Evolutionary conservation across 2,113 vertebrate genomes (phyloP), one percentile per base, ranked within the genome.

Genomic region (Elachura formosa): DNA sequence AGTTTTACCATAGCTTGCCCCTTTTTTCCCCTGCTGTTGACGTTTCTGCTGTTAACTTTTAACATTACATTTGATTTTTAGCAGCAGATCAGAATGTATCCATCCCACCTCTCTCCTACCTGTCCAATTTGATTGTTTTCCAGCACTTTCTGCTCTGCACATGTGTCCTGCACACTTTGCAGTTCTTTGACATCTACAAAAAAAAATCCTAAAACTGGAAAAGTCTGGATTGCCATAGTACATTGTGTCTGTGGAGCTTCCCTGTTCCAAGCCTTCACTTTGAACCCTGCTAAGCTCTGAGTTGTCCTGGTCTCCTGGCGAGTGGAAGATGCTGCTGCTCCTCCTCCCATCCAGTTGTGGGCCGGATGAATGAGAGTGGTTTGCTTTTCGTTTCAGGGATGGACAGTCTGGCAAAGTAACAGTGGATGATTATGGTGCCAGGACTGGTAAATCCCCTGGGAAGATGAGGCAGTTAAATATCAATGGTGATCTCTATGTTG

Each of bases 381-480:
- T 78, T 54, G 21, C 7, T 92, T 89, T 91, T 56, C 2, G 0
- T 97, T 97, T 51, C 94, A 99, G 99, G 77, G 99, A 99, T 43
- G 99, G 99, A 7, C 99, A 98, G 25, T 98, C 98, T 24, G 99
- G 99, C 36, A 99, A 99, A 94, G 96, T 99, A 71, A 99, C 99
- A 0, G 99, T 99, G 77, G 99, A 99, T 3, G 99, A 99, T 94
- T 99, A 99, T 0, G 99, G 99, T 82, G 98, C 98, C 68, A 98
- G 98, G 92, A 99, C 99, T 0, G 98, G 98, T 62, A 98, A 98
- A 88, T 99, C 99, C 5, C 98, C 99, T 3, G 99, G 99, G 45
- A 98, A 98, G 96, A 99, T 99, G 99, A 98, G 99, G 51, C 99
- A 99, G 61, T 97, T 99, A 45, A 99, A 99, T 80, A 98, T 99